Conservation (phyloP, 2,888 invertebrate genomes). For the Creontiades dilutus region DNA sequence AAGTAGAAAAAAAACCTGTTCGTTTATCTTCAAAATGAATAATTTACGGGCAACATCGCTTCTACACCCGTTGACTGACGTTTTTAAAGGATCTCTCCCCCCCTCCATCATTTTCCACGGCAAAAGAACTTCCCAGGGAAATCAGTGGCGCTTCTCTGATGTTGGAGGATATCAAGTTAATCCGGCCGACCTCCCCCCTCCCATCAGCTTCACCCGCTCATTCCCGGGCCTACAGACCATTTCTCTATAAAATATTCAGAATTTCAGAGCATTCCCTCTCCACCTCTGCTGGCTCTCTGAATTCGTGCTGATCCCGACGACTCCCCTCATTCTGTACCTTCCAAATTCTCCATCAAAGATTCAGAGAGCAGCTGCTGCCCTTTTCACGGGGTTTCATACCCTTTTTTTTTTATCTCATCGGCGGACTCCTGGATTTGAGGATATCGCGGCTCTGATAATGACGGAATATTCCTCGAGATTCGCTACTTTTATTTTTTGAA, state of each 20-base stretch:
- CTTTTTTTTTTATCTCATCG: too few species aligned
- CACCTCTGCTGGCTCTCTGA: not conserved
- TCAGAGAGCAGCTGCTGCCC: conserved; percentile 4
- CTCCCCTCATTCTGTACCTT: not conserved
- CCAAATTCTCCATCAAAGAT: conserved; percentile 27
- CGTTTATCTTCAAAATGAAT: conserved; percentile 9
- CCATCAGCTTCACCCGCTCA: not conserved
- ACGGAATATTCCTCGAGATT: not conserved
- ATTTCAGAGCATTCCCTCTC: not conserved
- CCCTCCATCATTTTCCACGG: not conserved
- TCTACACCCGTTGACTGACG: not conserved
- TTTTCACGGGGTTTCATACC: conserved; percentile 6
- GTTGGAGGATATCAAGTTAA: conserved; percentile 19
- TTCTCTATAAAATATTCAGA: conserved; percentile 12
- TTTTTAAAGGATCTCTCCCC: not conserved
- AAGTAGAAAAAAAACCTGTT: not conserved
- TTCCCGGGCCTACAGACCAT: not conserved
- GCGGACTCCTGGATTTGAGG: not conserved
- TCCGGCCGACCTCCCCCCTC: not conserved
- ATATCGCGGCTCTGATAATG: not conserved
- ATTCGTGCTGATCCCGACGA: not conserved
- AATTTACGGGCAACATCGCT: not conserved
- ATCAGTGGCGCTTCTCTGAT: conserved; percentile 24
- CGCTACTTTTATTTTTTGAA: not conserved
- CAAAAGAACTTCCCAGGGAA: conserved; percentile 32